Conservation (phyloP, 2,113 vertebrate species). For the Megaceryle torquata region DNA sequence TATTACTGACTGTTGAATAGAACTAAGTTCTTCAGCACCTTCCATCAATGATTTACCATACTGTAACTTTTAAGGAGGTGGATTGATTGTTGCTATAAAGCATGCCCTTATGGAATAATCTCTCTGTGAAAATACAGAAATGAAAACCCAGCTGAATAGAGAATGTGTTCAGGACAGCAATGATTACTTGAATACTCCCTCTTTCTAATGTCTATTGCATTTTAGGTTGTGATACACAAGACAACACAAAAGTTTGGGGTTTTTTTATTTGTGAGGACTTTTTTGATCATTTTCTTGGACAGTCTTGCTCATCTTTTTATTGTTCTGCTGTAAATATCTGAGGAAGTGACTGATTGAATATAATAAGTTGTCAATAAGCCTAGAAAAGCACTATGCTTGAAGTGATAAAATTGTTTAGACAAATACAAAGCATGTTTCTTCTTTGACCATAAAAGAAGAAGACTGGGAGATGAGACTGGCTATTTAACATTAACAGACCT, state of each 20-base stretch:
- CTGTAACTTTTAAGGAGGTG: not conserved
- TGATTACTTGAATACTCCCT: not conserved
- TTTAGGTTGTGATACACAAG: not conserved
- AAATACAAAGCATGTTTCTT: not conserved
- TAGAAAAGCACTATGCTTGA: not conserved
- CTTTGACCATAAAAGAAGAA: not conserved
- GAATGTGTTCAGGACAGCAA: not conserved
- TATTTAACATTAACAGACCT: not conserved
- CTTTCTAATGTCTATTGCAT: not conserved
- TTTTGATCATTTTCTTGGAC: not conserved
- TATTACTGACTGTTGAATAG: not conserved
- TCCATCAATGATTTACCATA: not conserved
- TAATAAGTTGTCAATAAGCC: not conserved
- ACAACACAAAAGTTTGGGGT: not conserved
- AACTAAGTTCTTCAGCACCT: not conserved
- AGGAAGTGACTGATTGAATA: not conserved
- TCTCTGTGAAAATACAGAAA: not conserved
- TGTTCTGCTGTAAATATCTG: not conserved
- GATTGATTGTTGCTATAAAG: not conserved
- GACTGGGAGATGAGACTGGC: not conserved
- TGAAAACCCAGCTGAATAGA: not conserved
- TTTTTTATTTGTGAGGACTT: not conserved
- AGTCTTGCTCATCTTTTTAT: not conserved
- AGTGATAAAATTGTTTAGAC: not conserved
- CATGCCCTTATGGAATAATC: not conserved